These are phyloP conservation scores for Magallana ariakensis DNA, from an alignment of 1,140 invertebrate species.

Conservation along the genomic window DNA sequence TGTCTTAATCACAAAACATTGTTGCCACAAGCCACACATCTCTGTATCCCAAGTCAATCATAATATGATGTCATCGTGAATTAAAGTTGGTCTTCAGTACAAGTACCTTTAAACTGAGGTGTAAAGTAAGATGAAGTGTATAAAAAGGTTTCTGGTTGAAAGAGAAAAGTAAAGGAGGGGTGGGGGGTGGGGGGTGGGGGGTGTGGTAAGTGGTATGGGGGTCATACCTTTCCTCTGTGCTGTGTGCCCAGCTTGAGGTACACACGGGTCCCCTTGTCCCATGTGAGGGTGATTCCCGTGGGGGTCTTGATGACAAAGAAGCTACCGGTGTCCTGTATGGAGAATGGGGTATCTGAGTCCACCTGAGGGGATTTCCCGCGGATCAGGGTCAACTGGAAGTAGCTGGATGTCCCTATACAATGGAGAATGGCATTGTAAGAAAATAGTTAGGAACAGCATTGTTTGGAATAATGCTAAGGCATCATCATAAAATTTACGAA, in stretches of 20 bases:
- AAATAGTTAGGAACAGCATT: too few relatives aligned
- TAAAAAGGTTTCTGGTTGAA: too few relatives aligned
- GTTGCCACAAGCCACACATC: too few relatives aligned
- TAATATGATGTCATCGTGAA: too few relatives aligned
- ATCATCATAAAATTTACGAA: too few relatives aligned
- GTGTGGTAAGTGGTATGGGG: background rate
- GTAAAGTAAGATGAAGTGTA: too few relatives aligned
- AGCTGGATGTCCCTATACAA: conserved; percentile 64
- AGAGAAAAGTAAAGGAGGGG: background rate
- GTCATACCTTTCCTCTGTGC: conserved; percentile 82
- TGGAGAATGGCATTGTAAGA: too few relatives aligned
- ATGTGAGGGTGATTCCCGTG: conserved; percentile 89
- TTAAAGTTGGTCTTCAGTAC: too few relatives aligned
- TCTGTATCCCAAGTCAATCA: too few relatives aligned
- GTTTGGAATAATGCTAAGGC: too few relatives aligned
- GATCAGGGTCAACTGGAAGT: conserved; percentile 73
- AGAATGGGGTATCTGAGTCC: conserved; percentile 77
- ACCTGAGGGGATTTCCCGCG: conserved; percentile 71
- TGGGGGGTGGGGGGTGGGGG: background rate
- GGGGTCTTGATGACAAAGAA: conserved; percentile 90
- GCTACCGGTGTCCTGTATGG: conserved; percentile 84
- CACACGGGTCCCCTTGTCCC: conserved; percentile 91
- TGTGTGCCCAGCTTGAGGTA: conserved; percentile 86
- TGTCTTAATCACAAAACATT: too few relatives aligned
- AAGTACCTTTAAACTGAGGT: too few relatives aligned